These are phyloP conservation scores for Tiliqua scincoides DNA, from an alignment of 2,113 vertebrate species.

Conservation along the genomic window DNA sequence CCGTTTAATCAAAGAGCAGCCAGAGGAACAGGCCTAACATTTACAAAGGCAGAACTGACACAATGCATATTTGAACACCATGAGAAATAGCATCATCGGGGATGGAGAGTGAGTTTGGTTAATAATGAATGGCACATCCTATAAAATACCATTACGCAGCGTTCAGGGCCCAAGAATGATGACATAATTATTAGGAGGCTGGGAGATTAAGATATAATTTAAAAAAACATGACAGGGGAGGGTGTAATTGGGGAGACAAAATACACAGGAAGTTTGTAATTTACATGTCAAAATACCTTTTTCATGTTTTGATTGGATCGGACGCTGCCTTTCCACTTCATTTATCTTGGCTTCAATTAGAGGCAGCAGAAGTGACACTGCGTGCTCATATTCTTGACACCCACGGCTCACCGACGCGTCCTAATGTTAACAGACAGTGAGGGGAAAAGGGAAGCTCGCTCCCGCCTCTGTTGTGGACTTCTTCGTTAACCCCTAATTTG, in stretches of 20 bases:
- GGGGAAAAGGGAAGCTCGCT: slow-evolving; percentile 77
- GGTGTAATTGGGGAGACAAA: slow-evolving; percentile 86
- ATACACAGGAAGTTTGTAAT: slow-evolving; percentile 86
- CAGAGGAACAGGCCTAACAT: slow-evolving; percentile 66
- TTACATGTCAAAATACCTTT: slow-evolving; percentile 88
- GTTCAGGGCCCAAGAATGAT: slow-evolving; percentile 82
- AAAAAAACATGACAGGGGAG: slow-evolving; percentile 84
- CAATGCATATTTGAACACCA: slow-evolving; percentile 78
- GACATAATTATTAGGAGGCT: slow-evolving; percentile 86
- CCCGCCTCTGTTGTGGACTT: slow-evolving; percentile 76
- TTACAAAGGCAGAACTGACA: slow-evolving; percentile 76
- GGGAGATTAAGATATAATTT: slow-evolving; percentile 87
- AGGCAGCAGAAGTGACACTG: slow-evolving; percentile 76
- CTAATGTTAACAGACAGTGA: slow-evolving; percentile 83
- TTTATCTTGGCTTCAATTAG: slow-evolving; percentile 85
- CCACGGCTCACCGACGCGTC: slow-evolving; percentile 72
- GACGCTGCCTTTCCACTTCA: slow-evolving; percentile 84
- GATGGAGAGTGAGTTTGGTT: slow-evolving; percentile 79
- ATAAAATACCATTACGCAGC: slow-evolving; percentile 83
- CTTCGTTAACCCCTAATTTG: slow-evolving; percentile 84
- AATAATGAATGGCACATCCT: slow-evolving; percentile 84
- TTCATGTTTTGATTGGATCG: slow-evolving; percentile 86
- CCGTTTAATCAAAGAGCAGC: slow-evolving; percentile 65
- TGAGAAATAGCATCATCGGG: slow-evolving; percentile 75
- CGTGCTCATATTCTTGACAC: slow-evolving; percentile 78